Evolutionary conservation across 1,140 invertebrate genomes (phyloP).

Genomic region (Antheraea pernyi): DNA sequence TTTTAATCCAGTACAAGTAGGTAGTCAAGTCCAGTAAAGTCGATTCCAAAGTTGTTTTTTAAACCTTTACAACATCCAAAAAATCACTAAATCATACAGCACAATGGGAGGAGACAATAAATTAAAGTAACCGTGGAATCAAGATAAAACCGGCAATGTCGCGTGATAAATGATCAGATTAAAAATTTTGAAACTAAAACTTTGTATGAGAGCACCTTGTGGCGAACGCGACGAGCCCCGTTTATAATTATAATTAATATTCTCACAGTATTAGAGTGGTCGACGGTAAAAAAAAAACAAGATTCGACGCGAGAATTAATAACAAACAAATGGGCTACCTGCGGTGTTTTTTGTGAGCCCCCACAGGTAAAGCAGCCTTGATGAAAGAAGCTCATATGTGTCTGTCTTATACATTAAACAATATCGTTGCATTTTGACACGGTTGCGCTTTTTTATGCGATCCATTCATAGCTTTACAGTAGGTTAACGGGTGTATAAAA

Average conservation of each 20-base stretch:
- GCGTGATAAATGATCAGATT: slow-evolving; percentile 76
- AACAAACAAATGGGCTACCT: slow-evolving; percentile 79
- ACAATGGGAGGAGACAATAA: slow-evolving; percentile 48
- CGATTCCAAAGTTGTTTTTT: not conserved
- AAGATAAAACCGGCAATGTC: slow-evolving; percentile 72
- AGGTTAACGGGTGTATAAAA: slow-evolving; percentile 19
- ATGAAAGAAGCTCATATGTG: slow-evolving; percentile 70
- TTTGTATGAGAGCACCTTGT: slow-evolving; percentile 53
- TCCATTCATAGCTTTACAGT: slow-evolving; percentile 60
- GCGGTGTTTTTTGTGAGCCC: slow-evolving; percentile 72
- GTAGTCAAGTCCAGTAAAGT: not conserved
- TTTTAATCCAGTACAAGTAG: not conserved
- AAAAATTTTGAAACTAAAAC: slow-evolving; percentile 67
- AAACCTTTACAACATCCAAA: not conserved
- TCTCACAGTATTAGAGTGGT: slow-evolving; percentile 75
- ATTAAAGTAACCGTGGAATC: slow-evolving; percentile 50
- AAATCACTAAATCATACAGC: slow-evolving; percentile 4
- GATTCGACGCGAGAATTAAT: slow-evolving; percentile 77
- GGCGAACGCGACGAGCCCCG: slow-evolving; percentile 66
- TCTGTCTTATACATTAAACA: slow-evolving; percentile 73
- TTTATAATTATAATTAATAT: slow-evolving; percentile 79
- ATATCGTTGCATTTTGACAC: slow-evolving; percentile 69
- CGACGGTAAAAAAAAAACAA: slow-evolving; percentile 63
- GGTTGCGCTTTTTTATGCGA: slow-evolving; percentile 64
- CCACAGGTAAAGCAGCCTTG: slow-evolving; percentile 69